phyloP scores from a whole-genome alignment of 2,888 invertebrate genomes.

The Argyra leucocephala region DNA sequence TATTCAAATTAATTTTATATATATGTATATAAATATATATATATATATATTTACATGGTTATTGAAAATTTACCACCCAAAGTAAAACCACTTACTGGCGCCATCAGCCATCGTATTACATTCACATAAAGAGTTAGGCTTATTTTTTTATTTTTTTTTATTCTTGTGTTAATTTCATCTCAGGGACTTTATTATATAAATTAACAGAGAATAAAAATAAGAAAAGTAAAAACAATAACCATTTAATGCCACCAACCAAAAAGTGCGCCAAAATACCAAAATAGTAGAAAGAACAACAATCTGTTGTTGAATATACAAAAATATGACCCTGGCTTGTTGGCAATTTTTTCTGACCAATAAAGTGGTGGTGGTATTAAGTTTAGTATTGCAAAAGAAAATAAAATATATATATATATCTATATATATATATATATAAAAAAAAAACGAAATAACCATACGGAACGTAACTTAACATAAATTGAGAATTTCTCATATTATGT shows the following conservation, averaged over 20 bases:
- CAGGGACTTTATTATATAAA: not conserved
- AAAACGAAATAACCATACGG: not conserved
- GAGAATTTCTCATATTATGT: not conserved
- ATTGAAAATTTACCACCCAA: not conserved
- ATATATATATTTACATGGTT: no score
- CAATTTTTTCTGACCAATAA: not conserved
- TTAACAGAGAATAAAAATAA: not conserved
- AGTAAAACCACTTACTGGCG: not conserved
- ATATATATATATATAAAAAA: not conserved
- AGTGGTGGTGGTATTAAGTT: not conserved
- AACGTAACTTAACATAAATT: not conserved
- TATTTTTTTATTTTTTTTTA: not conserved
- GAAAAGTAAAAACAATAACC: not conserved
- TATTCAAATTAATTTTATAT: no score
- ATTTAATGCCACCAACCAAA: not conserved
- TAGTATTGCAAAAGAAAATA: not conserved
- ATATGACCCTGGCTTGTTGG: not conserved
- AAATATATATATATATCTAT: not conserved
- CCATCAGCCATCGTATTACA: not conserved
- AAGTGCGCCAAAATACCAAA: not conserved
- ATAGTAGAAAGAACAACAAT: not conserved
- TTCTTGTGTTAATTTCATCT: not conserved
- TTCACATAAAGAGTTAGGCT: not conserved
- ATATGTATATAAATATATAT: no score
- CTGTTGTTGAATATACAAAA: constrained; percentile 1